Base-by-base conservation (phyloP, 2,888 invertebrate genomes). In the Acleris sparsana region DNA sequence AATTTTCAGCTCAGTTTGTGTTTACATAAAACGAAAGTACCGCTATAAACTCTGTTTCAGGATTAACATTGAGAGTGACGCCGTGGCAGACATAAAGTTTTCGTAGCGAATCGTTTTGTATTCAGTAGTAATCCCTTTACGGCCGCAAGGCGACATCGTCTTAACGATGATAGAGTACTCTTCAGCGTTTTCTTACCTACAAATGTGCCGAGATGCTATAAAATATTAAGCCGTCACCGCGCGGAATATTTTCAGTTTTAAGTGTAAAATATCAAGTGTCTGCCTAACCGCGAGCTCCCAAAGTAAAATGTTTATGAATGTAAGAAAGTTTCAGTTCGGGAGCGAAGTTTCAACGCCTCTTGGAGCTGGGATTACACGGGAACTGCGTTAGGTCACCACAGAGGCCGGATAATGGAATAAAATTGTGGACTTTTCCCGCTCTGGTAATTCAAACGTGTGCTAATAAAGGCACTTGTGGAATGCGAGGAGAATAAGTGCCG, bases 301-400 rank as follows among this genome's bases (percentile, higher is more conserved):
- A 86, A 88, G 86, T 87, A 86, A 84, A 89, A 89, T 89, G 86
- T 89, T 90, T 89, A 88, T 89, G 86, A 87, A 89, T 85, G 86
- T 86, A 85, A 81, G 78, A 82, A 88, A 89, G 79, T 89, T 88
- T 73, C 72, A 77, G 76, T 76, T 79, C 75, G 75, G 70, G 73
- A 69, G 71, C 69, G 69, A 88, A 88, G 82, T 86, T 88, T 85
- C 80, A 84, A 84, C 82, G 83, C 81, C 78, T 84, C 82, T 80
- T 77, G 78, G 79, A 79, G 79, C 79, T 70, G 74, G 86, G 89
- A 89, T 90, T 88, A 91, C 89, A 90, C 74, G 87, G 78, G 79
- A 88, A 88, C 82, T 82, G 89, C 86, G 85, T 89, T 89, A 91
- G 88, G 85, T 87, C 84, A 85, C 78, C 79, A 73, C 77, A 76